Conservation (phyloP, 2,888 invertebrate species). For the Oligia fasciuncula region DNA sequence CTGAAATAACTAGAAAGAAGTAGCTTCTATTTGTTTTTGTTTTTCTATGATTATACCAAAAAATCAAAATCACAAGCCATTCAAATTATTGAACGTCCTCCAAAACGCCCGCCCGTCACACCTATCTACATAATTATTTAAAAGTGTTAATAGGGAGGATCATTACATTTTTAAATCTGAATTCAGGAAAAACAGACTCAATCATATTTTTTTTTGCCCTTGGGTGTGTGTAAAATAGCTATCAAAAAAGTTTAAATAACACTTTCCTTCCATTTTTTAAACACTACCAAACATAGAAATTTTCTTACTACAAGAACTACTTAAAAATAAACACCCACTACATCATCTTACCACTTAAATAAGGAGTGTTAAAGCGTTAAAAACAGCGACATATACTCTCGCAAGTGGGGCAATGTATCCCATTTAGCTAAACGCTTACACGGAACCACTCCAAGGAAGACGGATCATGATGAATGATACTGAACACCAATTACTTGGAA, state of each 20-base stretch:
- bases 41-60: too few species aligned
- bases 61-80: too few species aligned
- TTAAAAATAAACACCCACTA: slow-evolving; percentile 44
- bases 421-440: slow-evolving; percentile 67
- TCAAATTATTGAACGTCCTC: too few species aligned
- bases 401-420: slow-evolving; percentile 65
- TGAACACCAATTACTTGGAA: slow-evolving; percentile 68
- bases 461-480: slow-evolving; percentile 72
- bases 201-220: neutral
- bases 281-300: neutral
- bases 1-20: neutral
- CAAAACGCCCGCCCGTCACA: neutral
- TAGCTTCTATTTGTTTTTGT: neutral
- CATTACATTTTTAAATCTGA: neutral
- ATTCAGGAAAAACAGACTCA: neutral
- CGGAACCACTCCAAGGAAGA: slow-evolving; percentile 65
- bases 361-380: slow-evolving; percentile 52
- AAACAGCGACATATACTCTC: slow-evolving; percentile 58
- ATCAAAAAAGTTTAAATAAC: too few species aligned
- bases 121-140: neutral
- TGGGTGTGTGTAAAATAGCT: neutral
- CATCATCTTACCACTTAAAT: slow-evolving; percentile 54
- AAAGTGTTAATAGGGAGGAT: neutral
- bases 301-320: slow-evolving; percentile 12
- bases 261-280: neutral